Percentiles rank a stretch among this genome's conserved stretches.
These are phyloP conservation scores for Lithophane leautieri DNA, from an alignment of 2,888 invertebrate genomes.

Conservation along the genomic window DNA sequence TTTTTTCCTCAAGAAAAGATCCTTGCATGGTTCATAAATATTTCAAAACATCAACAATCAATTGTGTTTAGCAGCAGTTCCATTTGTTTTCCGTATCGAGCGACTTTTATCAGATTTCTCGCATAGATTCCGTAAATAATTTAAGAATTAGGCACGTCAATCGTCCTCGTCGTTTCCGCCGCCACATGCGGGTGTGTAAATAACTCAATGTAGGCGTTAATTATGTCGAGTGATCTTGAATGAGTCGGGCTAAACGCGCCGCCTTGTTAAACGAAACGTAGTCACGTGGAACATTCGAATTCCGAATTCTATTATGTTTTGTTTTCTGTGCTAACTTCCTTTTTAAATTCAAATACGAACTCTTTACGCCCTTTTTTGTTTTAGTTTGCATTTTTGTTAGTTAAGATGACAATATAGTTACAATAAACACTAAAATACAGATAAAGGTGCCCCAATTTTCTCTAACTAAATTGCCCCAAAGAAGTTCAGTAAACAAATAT, in stretches of 20 bases:
- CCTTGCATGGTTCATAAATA: not conserved
- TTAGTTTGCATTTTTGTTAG: conserved; percentile 1
- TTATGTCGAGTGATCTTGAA: conserved; percentile 87
- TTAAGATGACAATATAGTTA: too few relatives aligned
- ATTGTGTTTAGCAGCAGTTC: conserved; percentile 6
- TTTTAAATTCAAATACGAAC: not conserved
- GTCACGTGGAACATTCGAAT: conserved; percentile 79
- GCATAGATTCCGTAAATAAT: conserved; percentile 71
- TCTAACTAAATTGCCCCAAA: not conserved
- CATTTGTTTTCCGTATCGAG: conserved; percentile 34
- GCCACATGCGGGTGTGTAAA: conserved; percentile 88
- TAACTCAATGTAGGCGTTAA: conserved; percentile 87
- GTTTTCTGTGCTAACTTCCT: conserved; percentile 53
- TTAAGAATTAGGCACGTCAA: conserved; percentile 77
- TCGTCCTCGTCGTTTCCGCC: conserved; percentile 78
- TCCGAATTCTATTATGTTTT: conserved; percentile 67
- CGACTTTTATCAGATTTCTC: conserved; percentile 55
- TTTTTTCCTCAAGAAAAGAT: conserved; percentile 25
- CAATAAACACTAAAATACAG: not conserved
- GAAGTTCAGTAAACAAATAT: not conserved
- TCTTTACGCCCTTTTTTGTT: not conserved
- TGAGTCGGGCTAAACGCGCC: conserved; percentile 70
- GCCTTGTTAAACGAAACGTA: conserved; percentile 78
- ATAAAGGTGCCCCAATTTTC: not conserved
- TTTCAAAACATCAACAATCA: not conserved